These are phyloP conservation scores for Parotocinclus haroldoi DNA, from an alignment of 2,797 vertebrate species.

Conservation along the genomic window DNA sequence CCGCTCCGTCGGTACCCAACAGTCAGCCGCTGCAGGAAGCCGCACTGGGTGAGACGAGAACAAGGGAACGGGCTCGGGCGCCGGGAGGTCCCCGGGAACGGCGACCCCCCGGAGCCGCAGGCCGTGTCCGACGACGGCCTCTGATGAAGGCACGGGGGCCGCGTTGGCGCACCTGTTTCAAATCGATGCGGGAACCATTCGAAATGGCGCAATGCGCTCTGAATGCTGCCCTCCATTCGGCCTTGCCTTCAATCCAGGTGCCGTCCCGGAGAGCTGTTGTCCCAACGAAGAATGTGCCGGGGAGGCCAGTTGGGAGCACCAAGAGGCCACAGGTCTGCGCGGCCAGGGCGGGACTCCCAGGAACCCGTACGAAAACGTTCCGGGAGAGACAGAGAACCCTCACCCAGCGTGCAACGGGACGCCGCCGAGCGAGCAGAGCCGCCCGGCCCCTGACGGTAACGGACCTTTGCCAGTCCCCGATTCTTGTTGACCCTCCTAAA, in stretches of 20 bases:
- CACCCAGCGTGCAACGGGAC: slow-evolving; percentile 57
- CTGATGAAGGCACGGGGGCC: no score
- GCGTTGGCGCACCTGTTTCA: no score
- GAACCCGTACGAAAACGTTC: slow-evolving; percentile 50
- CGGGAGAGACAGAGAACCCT: slow-evolving; percentile 45
- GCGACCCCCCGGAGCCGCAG: no score
- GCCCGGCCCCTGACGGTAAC: slow-evolving; percentile 55
- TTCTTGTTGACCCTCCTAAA: no score
- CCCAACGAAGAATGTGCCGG: slow-evolving; percentile 51
- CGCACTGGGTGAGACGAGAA: slow-evolving; percentile 27
- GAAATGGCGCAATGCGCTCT: no score
- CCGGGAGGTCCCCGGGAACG: no score
- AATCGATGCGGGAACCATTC: no score
- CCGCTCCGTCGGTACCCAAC: slow-evolving; percentile 66
- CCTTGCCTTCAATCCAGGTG: slow-evolving; percentile 45
- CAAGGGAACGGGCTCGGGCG: no score
- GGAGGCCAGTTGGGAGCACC: slow-evolving; percentile 78
- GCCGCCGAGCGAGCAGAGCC: slow-evolving; percentile 33
- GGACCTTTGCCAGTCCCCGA: slow-evolving; percentile 40
- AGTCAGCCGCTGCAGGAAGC: slow-evolving; percentile 74
- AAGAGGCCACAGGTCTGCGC: slow-evolving; percentile 39
- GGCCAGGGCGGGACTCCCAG: slow-evolving; percentile 45
- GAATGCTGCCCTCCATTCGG: no score
- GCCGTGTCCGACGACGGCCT: no score
- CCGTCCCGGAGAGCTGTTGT: slow-evolving; percentile 46